Evolutionary conservation across 2,113 vertebrate species (phyloP), one percentile per base, ranked within the genome.

Genomic region (Synodontis membranacea): DNA sequence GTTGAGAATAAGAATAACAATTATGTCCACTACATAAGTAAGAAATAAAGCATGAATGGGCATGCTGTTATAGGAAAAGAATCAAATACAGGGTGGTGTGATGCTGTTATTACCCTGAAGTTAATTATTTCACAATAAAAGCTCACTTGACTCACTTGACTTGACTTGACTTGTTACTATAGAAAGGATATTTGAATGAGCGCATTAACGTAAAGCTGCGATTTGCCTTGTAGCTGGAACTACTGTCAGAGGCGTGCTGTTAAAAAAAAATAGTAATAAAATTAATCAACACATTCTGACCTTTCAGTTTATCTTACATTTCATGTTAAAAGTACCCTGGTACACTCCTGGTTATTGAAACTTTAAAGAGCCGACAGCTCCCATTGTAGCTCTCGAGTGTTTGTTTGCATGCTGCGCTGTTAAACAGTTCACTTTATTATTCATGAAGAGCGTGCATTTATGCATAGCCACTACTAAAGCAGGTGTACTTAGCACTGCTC

Each of bases 401-500:
- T 31, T 50, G 46, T 17, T 52, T 0, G 17, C 75, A 48, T 52
- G 75, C n/a, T 52, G 44, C 28, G 34, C 46, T 31, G 46, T 52
- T 31, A 34, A 50, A 78, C 28, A 50, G 11, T 19, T 52, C 28
- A 31, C 48, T 78, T 78, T 15, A 78, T 78, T 52, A 78, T 78
- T 78, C n/a, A 78, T 78, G 75, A 78, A 31, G 75, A 21, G 52
- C 52, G n/a, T 50, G 17, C 44, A 78, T 50, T 52, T 78, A 52
- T 78, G 75, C 46, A 50, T 78, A 78, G 52, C 42, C 75, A 50
- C 48, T 48, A 50, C 17, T 78, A 8, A 78, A 78, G 46, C 46
- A 78, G 72, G 72, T 76, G 28, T 76, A n/a, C 72, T 76, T 76
- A 76, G 72, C 72, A 76, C 72, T 48, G 46, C n/a, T n/a, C 14